Percentiles rank a stretch among this genome's conserved stretches.
These are phyloP conservation scores for Zootoca vivipara DNA, from an alignment of 2,113 vertebrate genomes.

Conservation along the genomic window DNA sequence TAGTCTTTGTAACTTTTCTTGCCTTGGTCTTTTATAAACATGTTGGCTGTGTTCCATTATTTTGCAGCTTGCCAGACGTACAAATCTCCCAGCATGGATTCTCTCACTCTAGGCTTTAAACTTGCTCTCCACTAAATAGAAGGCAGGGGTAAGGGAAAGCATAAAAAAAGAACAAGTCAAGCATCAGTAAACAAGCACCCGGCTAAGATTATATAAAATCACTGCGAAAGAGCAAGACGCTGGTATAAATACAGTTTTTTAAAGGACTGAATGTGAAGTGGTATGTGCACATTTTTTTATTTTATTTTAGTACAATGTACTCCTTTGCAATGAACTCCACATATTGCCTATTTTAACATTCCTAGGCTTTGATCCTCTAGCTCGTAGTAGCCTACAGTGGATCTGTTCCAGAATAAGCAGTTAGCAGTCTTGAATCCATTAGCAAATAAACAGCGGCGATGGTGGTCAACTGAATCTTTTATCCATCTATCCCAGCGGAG, in stretches of 20 bases:
- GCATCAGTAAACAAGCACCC: slow-evolving; percentile 54
- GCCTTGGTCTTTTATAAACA: slow-evolving; percentile 42
- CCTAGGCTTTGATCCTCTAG: not conserved
- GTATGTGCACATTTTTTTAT: not conserved
- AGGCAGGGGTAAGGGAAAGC: not conserved
- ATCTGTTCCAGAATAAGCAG: not conserved
- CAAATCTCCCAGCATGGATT: slow-evolving; percentile 38
- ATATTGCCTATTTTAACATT: slow-evolving; percentile 13
- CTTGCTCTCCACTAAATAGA: slow-evolving; percentile 40
- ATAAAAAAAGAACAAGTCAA: slow-evolving; percentile 51
- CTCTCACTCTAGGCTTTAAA: slow-evolving; percentile 48
- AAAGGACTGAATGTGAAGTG: not conserved
- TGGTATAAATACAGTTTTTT: not conserved
- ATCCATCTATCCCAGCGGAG: not conserved
- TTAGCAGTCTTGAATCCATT: not conserved
- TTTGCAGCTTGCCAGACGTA: slow-evolving; percentile 59
- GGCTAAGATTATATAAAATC: not conserved
- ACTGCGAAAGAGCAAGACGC: not conserved
- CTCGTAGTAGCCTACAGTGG: not conserved
- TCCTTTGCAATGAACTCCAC: not conserved
- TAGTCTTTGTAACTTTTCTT: slow-evolving; percentile 38
- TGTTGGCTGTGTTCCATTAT: slow-evolving; percentile 39
- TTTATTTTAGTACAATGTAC: not conserved
- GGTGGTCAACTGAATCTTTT: not conserved
- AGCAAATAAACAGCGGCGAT: not conserved